Conservation (phyloP, 2,113 vertebrate genomes). For the Anguilla japonica region DNA sequence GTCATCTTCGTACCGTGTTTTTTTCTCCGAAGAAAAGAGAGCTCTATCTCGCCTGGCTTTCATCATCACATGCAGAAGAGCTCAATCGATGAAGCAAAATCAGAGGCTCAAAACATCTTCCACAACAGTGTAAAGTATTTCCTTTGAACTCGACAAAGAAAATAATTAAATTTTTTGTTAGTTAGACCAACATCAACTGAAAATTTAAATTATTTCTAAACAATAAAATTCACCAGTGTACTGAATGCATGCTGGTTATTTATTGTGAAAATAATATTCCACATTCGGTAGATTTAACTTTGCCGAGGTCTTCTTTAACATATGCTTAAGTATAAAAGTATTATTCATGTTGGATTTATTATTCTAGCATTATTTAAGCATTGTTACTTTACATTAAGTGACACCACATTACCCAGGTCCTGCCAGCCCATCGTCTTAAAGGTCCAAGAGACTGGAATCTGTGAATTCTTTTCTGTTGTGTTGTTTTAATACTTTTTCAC, state of each 20-base stretch:
- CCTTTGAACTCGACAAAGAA: not conserved
- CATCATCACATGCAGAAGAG: not conserved
- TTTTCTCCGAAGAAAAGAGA: constrained; percentile 3
- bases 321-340: not conserved
- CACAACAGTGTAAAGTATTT: not conserved
- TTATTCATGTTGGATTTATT: not conserved
- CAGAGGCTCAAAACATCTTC: not conserved
- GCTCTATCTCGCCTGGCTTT: not conserved
- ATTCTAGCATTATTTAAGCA: not conserved
- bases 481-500: too few species aligned
- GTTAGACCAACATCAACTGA: not conserved
- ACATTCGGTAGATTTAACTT: not conserved
- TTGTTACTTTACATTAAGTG: not conserved
- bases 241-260: not conserved
- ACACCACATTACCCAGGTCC: too few species aligned
- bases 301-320: not conserved
- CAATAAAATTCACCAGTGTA: not conserved
- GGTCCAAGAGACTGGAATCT: too few species aligned
- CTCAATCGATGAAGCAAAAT: constrained; percentile 18
- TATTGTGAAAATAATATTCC: not conserved
- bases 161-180: not conserved
- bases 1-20: constrained; percentile 1
- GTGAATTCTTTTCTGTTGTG: too few species aligned
- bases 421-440: too few species aligned
- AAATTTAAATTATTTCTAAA: not conserved